Conservation (phyloP, 2,113 vertebrate species). For the Mus pahari region DNA sequence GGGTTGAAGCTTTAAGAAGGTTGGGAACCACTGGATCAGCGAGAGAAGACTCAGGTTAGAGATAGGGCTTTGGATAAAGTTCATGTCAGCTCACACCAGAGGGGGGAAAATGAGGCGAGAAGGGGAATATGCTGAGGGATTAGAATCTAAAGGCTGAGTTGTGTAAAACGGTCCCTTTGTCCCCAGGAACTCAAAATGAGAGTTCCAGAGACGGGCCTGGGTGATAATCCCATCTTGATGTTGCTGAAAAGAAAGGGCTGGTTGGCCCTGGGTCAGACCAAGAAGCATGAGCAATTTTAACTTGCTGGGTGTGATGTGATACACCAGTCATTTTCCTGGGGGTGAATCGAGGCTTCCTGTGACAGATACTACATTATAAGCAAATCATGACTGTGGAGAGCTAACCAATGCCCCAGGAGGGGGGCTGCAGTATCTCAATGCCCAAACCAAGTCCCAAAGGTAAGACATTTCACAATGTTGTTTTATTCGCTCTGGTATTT, state of each 20-base stretch:
- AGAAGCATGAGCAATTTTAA: slow-evolving; percentile 74
- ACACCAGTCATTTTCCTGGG: slow-evolving; percentile 73
- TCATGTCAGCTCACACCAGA: neutral
- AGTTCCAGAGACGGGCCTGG: slow-evolving; percentile 55
- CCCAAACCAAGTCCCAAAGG: slow-evolving; percentile 68
- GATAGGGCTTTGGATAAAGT: neutral
- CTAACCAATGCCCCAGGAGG: neutral
- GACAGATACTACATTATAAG: slow-evolving; percentile 70
- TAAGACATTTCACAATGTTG: slow-evolving; percentile 60
- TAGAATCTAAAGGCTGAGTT: neutral
- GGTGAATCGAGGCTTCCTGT: slow-evolving; percentile 67
- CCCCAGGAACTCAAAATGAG: slow-evolving; percentile 1
- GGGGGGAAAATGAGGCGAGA: slow-evolving; percentile 67
- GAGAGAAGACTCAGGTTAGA: neutral
- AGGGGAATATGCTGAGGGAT: neutral
- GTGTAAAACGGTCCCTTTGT: neutral
- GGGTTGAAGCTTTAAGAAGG: neutral
- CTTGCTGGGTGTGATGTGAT: slow-evolving; percentile 77
- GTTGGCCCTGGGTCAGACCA: slow-evolving; percentile 66
- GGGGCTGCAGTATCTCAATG: slow-evolving; percentile 50
- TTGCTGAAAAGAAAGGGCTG: slow-evolving; percentile 59
- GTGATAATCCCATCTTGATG: slow-evolving; percentile 57
- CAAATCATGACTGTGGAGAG: slow-evolving; percentile 29
- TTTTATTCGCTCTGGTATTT: slow-evolving; percentile 50
- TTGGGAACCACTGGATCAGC: neutral